Percentiles rank a stretch among this genome's conserved stretches.
These are phyloP conservation scores for Drosophila kuntzei DNA, from an alignment of 2,888 invertebrate species.

Conservation along the genomic window DNA sequence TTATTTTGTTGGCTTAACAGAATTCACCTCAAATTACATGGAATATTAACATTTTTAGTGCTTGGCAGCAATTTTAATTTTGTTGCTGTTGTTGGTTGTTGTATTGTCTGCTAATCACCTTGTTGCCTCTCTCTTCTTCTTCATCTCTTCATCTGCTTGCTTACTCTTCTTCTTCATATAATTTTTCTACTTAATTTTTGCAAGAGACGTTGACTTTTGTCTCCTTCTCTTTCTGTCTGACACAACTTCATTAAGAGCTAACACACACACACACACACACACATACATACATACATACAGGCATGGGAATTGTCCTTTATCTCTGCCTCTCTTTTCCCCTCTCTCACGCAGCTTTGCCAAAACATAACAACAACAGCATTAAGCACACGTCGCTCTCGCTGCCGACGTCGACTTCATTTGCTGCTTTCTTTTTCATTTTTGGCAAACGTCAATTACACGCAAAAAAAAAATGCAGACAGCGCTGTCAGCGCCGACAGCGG, in stretches of 20 bases:
- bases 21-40: conserved; percentile 44
- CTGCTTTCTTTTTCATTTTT: conserved; percentile 41
- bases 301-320: conserved; percentile 49
- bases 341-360: conserved; percentile 5
- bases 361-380: conserved; percentile 29
- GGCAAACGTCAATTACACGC: conserved; percentile 66
- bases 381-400: conserved; percentile 21
- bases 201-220: conserved; percentile 4
- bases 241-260: conserved; percentile 52
- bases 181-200: conserved; percentile 3
- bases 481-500: conserved; percentile 15
- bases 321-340: conserved; percentile 14
- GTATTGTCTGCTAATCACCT: conserved; percentile 50
- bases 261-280: conserved; percentile 18
- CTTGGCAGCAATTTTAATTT: conserved; percentile 40
- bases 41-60: conserved; percentile 40
- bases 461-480: conserved; percentile 6
- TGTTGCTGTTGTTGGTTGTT: not conserved
- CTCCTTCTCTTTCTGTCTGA: conserved; percentile 32
- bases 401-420: conserved; percentile 5
- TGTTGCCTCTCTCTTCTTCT: conserved; percentile 20
- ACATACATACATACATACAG: not conserved
- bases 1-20: conserved; percentile 10
- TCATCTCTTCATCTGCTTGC: conserved; percentile 5
- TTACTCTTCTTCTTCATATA: conserved; percentile 2